Base-by-base conservation (phyloP, 2,888 invertebrate species). In the Aleiodes testaceus region DNA sequence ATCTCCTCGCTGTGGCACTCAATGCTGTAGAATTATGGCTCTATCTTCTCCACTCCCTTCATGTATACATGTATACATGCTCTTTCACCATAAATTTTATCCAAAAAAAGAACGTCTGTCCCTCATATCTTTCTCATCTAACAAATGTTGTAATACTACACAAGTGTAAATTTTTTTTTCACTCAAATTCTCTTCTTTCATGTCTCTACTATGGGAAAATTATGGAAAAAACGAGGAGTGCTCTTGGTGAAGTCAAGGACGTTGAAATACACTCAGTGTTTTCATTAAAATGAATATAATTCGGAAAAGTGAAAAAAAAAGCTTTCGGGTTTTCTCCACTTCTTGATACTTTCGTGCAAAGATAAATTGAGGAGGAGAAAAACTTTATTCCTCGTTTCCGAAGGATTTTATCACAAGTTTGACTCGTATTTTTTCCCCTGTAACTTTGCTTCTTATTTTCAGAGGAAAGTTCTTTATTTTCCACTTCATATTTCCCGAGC, bases 21-120 rank as follows among this genome's bases (percentile, higher is more conserved):
- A 20, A 64, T 44, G 69, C 73, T 45, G 12, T 30, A 55, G 75
- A 77, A 68, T 77, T 77, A 75, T 74, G 53, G 66, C 52, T 70
- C 42, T 49, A 69, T 74, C 73, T 70, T 65, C 42, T 63, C 47
- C 45, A 45, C 63, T 45, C 63, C 63, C 63, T 47, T 9, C 7
- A 16, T 16, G 16, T 16, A 36, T 42, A 59, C 36, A 36, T 59
- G n/a, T 12, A 14, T 53, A 11, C 26, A 53, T 14, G n/a, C 26
- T 53, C 22, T 14, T 30, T n/a, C 59, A 36, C 16, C 59, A 59
- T 59, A 59, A 59, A 59, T 42, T 59, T 59, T 18, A 59, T 59
- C 30, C 16, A 6, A 59, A 53, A 59, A 59, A 36, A 36, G 2
- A 59, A 59, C 26, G 59, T 59, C 59, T 30, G 52, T 53, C 53